Percentiles rank a stretch among this genome's conserved stretches.
These are phyloP conservation scores for Sebastiscus albofasciatus DNA, from an alignment of 2,797 vertebrate genomes.

Conservation along the genomic window DNA sequence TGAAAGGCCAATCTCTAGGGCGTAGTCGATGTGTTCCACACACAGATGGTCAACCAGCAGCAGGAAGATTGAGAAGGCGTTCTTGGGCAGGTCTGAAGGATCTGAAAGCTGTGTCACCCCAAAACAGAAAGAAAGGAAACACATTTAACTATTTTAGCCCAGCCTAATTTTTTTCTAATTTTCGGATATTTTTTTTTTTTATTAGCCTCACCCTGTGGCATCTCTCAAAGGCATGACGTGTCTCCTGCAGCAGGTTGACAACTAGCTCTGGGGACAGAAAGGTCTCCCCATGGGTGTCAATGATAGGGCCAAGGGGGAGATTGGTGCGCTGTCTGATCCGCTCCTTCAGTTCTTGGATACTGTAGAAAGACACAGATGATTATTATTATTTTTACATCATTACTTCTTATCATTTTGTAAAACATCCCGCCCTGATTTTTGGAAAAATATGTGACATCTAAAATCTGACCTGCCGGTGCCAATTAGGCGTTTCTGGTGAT, in stretches of 20 bases:
- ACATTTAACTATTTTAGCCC: background rate
- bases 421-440: background rate
- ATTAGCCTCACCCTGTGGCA: slow-evolving; percentile 89
- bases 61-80: slow-evolving; percentile 97
- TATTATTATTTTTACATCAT: background rate
- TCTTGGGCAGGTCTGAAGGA: slow-evolving; percentile 96
- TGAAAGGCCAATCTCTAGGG: slow-evolving; percentile 96
- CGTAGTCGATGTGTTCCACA: slow-evolving; percentile 98
- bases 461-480: slow-evolving; percentile 91
- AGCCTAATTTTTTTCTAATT: background rate
- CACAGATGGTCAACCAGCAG: slow-evolving; percentile 98
- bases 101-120: slow-evolving; percentile 90
- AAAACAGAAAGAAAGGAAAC: slow-evolving; percentile 38
- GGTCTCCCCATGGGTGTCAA: slow-evolving; percentile 98
- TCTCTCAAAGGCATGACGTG: slow-evolving; percentile 97
- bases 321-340: slow-evolving; percentile 95
- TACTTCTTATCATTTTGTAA: background rate
- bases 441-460: background rate
- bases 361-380: slow-evolving; percentile 61
- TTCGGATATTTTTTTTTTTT: background rate
- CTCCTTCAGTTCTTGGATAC: slow-evolving; percentile 98
- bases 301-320: slow-evolving; percentile 92
- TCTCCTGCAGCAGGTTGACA: slow-evolving; percentile 97
- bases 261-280: slow-evolving; percentile 98
- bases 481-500: slow-evolving; percentile 96